Percentiles rank a stretch among this genome's conserved stretches.
phyloP scores from a whole-genome alignment of 1,140 invertebrate species.

The Euglossa dilemma region DNA sequence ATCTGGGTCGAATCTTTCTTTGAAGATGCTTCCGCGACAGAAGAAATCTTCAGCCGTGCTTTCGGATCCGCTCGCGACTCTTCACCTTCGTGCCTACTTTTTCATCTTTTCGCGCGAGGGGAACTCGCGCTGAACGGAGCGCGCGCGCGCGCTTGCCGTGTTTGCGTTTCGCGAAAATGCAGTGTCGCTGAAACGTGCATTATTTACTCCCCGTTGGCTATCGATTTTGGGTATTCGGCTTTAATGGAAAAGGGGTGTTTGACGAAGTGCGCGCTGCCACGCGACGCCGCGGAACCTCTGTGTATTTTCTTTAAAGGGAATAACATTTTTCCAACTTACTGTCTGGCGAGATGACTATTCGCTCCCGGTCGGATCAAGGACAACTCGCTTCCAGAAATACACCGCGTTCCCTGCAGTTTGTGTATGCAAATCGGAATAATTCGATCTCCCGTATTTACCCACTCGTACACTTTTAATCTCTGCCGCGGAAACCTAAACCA shows the following conservation, averaged over 20 bases:
- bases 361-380: no score
- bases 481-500: no score
- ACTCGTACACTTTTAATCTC: no score
- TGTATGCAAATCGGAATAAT: no score
- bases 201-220: not conserved
- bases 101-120: not conserved
- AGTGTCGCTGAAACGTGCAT: not conserved
- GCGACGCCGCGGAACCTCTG: no score
- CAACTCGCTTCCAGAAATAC: no score
- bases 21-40: not conserved
- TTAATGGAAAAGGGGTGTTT: not conserved
- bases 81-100: constrained; percentile 1
- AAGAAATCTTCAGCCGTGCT: constrained; percentile 16
- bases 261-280: no score
- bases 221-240: not conserved
- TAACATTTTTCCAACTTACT: no score
- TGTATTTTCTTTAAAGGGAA: not conserved
- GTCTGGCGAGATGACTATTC: no score
- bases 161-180: not conserved
- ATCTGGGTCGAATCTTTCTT: constrained; percentile 22
- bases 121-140: not conserved
- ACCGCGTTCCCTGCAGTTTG: no score
- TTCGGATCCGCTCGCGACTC: constrained; percentile 19
- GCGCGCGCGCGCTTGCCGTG: no score
- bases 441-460: no score